Base-by-base conservation (phyloP, 2,888 invertebrate genomes). In the Eugnorisma glareosa region DNA sequence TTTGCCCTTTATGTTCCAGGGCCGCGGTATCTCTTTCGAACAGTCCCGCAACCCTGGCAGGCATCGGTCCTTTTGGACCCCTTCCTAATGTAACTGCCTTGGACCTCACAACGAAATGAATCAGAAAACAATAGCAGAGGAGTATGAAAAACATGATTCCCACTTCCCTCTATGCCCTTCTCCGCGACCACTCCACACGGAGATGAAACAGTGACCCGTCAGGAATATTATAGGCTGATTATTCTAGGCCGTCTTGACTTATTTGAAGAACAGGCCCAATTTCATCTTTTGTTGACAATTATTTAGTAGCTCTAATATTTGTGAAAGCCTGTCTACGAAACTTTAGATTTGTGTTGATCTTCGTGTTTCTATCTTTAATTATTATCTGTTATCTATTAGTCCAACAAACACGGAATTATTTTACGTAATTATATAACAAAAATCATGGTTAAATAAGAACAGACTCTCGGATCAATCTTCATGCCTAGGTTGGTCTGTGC, bases 321-420 rank as follows among this genome's bases (percentile, higher is more conserved):
- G 66, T 5, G 40, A 11, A 35, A 13, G 64, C 40, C 28, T 8
- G 51, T 51, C n/a, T 64, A 35, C 18, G 15, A 2, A 51, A 76
- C 6, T 75, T 75, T 63, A 40, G 18, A 18, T 75, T 48, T 31
- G 6, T 75, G 75, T 75, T 75, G 31, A 51, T 75, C 75, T 75
- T 63, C 21, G 40, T 21, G 24, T 43, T 43, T 37, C 11, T 28
- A 77, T 77, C 43, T 21, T 31, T 31, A 61, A 6, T 75, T n/a
- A 5, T 10, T n/a, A 28, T 8, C 40, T 28, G n/a, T 24, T 51
- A 73, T 13, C 73, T 73, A 40, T 54, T 54, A 51, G 43, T 51
- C 7, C 11, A 68, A 67, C 51, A 54, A 45, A 31, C 4, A 40
- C 18, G 11, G 11, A 40, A 48, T 48, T 45, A 31, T n/a, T 54